A percentile compares a stretch with the other conserved stretches of the same genome.
Conservation (phyloP, 2,113 vertebrate species). For the Morphnarchus princeps region DNA sequence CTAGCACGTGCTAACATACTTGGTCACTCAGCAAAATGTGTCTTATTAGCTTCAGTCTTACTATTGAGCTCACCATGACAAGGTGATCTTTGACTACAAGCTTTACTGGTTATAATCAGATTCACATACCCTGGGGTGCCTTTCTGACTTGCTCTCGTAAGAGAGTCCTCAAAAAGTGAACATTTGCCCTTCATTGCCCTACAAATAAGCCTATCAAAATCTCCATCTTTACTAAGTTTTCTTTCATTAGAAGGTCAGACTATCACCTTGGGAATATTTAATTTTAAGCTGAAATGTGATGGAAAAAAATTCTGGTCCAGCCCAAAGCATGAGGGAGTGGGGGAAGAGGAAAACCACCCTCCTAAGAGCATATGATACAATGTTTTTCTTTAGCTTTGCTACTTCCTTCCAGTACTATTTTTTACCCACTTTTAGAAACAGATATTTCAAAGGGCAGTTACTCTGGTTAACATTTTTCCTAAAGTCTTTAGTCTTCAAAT, state of each 20-base stretch:
- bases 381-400: neutral
- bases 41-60: neutral
- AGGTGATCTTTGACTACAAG: neutral
- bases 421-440: neutral
- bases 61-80: neutral
- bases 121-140: accelerated
- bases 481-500: neutral
- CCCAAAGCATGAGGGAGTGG: neutral
- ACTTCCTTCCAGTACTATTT: neutral
- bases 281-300: neutral
- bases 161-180: neutral
- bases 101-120: neutral
- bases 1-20: neutral
- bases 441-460: neutral
- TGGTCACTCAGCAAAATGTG: neutral
- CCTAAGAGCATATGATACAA: neutral
- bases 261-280: neutral
- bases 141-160: neutral
- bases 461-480: neutral
- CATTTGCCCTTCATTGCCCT: neutral
- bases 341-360: neutral
- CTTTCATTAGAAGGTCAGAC: neutral
- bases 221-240: neutral
- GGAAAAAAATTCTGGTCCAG: neutral
- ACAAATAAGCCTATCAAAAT: neutral